A percentile compares a stretch with the other conserved stretches of the same genome.
phyloP scores from a whole-genome alignment of 2,797 vertebrate species.

The Bovichtus diacanthus region DNA sequence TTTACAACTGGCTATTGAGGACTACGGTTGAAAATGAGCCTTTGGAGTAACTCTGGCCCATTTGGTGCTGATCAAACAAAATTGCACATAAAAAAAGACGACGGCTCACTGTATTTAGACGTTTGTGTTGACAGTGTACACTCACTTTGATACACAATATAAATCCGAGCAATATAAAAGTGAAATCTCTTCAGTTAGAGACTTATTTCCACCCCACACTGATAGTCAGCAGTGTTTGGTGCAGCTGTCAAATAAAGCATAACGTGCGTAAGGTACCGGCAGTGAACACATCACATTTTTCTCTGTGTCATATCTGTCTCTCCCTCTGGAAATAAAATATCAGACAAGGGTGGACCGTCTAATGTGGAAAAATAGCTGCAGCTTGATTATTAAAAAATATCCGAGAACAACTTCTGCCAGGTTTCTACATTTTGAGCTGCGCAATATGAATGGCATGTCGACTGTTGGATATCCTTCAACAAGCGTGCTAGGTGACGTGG shows the following conservation, averaged over 20 bases:
- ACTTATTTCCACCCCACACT: background rate
- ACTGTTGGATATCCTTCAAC: background rate
- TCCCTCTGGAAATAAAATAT: background rate
- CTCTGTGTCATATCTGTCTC: background rate
- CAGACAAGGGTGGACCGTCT: background rate
- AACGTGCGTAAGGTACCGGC: background rate
- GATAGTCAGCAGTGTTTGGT: background rate
- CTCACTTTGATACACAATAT: background rate
- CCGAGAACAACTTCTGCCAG: background rate
- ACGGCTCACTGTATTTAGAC: no score
- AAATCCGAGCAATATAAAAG: background rate
- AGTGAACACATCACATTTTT: background rate
- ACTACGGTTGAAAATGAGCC: background rate
- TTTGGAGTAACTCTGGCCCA: background rate
- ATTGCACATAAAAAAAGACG: no score
- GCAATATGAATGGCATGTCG: background rate
- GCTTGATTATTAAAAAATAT: conserved; percentile 1
- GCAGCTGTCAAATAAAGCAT: background rate
- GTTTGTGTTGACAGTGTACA: background rate
- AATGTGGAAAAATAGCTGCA: background rate
- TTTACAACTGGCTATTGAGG: background rate
- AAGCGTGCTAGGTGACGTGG: background rate
- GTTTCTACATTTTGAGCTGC: background rate
- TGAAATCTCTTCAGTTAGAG: background rate
- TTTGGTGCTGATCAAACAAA: no score